phyloP scores from a whole-genome alignment of 2,113 vertebrate species.

The Grammomys dolichurus region DNA sequence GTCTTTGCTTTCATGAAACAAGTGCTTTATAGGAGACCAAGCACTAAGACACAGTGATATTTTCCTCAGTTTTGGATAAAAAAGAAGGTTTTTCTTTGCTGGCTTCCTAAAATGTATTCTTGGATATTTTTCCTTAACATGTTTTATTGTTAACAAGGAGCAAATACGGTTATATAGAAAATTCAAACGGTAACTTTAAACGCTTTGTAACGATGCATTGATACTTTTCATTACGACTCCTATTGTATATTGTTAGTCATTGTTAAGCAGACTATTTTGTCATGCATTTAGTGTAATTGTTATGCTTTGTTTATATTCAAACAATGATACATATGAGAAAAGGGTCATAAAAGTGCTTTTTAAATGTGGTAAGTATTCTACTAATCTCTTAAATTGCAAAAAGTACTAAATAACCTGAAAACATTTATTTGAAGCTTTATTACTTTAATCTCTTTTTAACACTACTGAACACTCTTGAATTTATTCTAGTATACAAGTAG shows the following conservation, averaged over 20 bases:
- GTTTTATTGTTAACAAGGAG: background rate
- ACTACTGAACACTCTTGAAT: background rate
- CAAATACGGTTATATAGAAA: background rate
- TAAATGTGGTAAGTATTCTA: background rate
- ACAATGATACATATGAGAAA: constrained; percentile 19
- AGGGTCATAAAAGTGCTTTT: background rate
- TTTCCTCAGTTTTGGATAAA: background rate
- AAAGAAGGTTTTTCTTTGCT: background rate
- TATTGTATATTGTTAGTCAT: background rate
- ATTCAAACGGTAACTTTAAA: constrained; percentile 12
- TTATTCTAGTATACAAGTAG: background rate
- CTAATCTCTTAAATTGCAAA: background rate
- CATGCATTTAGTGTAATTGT: background rate
- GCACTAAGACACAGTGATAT: background rate
- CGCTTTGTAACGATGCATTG: background rate
- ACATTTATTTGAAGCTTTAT: background rate
- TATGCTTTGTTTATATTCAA: constrained; percentile 38
- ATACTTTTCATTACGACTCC: background rate
- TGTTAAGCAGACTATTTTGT: background rate
- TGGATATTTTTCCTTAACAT: background rate
- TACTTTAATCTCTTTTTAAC: constrained; percentile 25
- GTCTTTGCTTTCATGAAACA: background rate
- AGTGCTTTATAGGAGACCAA: background rate
- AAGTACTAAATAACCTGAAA: constrained; percentile 17
- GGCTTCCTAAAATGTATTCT: constrained; percentile 14